Base-by-base conservation (phyloP, 2,888 invertebrate species). In the Oxytorus armatus region DNA sequence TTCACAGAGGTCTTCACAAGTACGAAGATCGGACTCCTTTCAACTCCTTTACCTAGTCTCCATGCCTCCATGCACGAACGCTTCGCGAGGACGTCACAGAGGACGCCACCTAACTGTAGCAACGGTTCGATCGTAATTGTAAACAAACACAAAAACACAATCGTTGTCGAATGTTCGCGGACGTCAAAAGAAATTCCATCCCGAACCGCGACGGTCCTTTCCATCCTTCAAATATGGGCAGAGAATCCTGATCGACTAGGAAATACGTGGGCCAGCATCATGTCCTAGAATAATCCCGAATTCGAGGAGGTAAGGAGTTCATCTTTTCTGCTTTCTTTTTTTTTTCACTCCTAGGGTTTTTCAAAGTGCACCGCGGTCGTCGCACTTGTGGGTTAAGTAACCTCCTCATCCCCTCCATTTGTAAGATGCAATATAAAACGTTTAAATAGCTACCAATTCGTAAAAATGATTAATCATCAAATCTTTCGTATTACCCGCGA, bases 141-240 rank as follows among this genome's bases (percentile, higher is more conserved):
- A 91, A 91, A 91, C 91, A 91, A 90, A 90, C 79, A 90, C 90
- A 89, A 86, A 85, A n/a, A n/a, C n/a, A n/a, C n/a, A n/a, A n/a
- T n/a, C n/a, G n/a, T n/a, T n/a, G n/a, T n/a, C n/a, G n/a, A n/a
- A n/a, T 44, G 47, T 44, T 33, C 70, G 78, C 80, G 82, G 84
- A 86, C 84, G 87, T 90, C 88, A 89, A 86, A 88, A n/a, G n/a
- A n/a, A 88, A 66, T 66, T 88, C 86, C 65, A 82, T 78, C 81
- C 66, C 59, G 65, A 25, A n/a, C 29, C 14, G 11, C 49, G 66
- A 63, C 82, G 80, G 44, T 47, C 47, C 53, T 73, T 11, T 57
- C 42, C 36, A 61, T 49, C 68, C 44, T 18, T 72, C 33, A 42
- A 77, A 63, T 55, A 76, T 55, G 61, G 76, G 29, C 39, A 57